Evolutionary conservation across 2,888 invertebrate species (phyloP), one percentile per base, ranked within the genome.

Genomic region (Stratiomys singularior): DNA sequence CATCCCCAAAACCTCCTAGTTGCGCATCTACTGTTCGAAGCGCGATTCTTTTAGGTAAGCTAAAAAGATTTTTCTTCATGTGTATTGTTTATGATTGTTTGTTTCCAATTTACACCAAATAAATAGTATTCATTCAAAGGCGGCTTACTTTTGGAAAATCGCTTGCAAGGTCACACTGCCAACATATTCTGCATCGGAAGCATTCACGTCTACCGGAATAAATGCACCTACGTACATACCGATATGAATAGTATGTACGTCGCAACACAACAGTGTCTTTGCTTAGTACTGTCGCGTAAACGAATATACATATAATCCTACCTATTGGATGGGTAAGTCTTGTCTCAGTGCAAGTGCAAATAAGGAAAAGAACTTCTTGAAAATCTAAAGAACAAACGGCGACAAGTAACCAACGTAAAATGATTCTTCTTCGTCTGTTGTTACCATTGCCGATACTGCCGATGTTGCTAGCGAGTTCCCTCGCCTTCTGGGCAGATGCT

Each of bases 41-140:
- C 25, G 7, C 25, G 60, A 60, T 60, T 25, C 5, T 60, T 7
- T 25, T 25, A 60, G 56, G 30, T 25, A 23, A 72, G 30, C 27
- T 72, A 72, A 72, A 72, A 18, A 72, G 30, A 58, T 72, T 18
- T 46, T 13, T 9, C 28, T 72, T 58, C 72, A 58, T 30, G 58
- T 72, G 21, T 58, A 78, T 79, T 79, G 79, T 78, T 76, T 79
- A 72, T 76, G 76, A 78, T 79, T 78, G 78, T 79, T 79, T 79
- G 79, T 72, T 79, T 78, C 76, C 77, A 79, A 79, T 79, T 78
- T 71, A 76, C 72, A 72, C 79, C 76, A 77, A 79, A 79, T 79
- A 74, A 77, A 79, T 79, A 79, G 76, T 79, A 76, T 56, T 77
- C 69, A 71, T 76, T 52, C 66, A 64, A 52, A 18, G 21, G 63